phyloP scores from a whole-genome alignment of 2,888 invertebrate species.

The Polia nebulosa region DNA sequence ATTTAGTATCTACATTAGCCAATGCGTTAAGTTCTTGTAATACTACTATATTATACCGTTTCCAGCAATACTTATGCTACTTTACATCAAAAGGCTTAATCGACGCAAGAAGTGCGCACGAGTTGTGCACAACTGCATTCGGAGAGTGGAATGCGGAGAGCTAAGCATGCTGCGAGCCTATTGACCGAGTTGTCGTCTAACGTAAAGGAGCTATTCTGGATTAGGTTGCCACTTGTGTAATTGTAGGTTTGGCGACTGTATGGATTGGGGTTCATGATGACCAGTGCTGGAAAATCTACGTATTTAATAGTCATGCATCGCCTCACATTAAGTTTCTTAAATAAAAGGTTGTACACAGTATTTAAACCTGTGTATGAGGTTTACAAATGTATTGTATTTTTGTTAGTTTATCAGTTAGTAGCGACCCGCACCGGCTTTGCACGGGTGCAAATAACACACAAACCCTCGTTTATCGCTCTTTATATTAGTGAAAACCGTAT shows the following conservation, averaged over 20 bases:
- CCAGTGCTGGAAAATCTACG: background rate
- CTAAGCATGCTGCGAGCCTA: constrained; percentile 21
- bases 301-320: background rate
- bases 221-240: constrained; percentile 13
- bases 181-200: constrained; percentile 52
- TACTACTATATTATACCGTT: constrained; percentile 25
- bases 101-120: constrained; percentile 40
- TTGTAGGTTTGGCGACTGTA: constrained; percentile 6
- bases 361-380: too few species aligned
- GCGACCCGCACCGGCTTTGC: too few species aligned
- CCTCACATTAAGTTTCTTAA: background rate
- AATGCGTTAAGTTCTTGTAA: constrained; percentile 33
- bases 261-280: background rate
- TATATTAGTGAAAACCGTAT: too few species aligned
- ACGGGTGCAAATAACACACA: too few species aligned
- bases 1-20: constrained; percentile 21
- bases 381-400: too few species aligned
- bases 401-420: too few species aligned
- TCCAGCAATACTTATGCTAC: constrained; percentile 9
- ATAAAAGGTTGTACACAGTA: background rate
- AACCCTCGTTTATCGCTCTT: too few species aligned
- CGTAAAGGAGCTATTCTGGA: constrained; percentile 19
- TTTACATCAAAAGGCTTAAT: constrained; percentile 42
- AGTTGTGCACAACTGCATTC: constrained; percentile 26
- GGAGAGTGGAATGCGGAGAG: constrained; percentile 59